These are phyloP conservation scores for Hemithea aestivaria DNA, from an alignment of 2,888 invertebrate genomes.

Conservation along the genomic window DNA sequence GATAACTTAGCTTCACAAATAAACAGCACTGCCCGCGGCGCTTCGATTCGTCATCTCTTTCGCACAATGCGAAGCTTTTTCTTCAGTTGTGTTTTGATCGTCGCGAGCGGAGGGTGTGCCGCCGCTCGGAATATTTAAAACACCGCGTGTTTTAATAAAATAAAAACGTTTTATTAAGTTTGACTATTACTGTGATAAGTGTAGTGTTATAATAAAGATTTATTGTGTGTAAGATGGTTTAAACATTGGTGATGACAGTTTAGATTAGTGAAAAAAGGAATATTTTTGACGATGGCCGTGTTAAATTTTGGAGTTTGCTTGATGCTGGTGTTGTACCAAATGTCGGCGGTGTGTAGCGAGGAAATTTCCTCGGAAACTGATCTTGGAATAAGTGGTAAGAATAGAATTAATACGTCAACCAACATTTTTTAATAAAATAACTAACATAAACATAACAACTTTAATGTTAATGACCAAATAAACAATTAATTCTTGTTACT, in stretches of 20 bases:
- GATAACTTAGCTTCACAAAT: conserved; percentile 18
- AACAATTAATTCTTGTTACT: too few species aligned
- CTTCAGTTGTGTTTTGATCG: conserved; percentile 47
- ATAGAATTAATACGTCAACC: too few species aligned
- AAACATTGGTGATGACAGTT: conserved; percentile 47
- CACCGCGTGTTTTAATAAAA: conserved; percentile 44
- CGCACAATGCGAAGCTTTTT: conserved; percentile 4
- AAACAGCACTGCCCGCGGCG: conserved; percentile 21
- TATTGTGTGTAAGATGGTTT: conserved; percentile 31
- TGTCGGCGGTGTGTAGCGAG: conserved; percentile 54
- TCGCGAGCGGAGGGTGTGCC: conserved; percentile 23
- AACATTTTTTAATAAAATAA: too few species aligned
- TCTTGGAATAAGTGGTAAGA: conserved; percentile 58
- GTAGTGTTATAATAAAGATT: conserved; percentile 43
- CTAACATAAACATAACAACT: too few species aligned
- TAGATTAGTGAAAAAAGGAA: conserved; percentile 52
- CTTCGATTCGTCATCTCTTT: conserved; percentile 34
- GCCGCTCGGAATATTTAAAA: conserved; percentile 25
- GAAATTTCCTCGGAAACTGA: conserved; percentile 64
- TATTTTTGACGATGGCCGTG: conserved; percentile 66
- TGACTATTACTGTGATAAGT: conserved; percentile 14
- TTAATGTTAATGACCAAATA: too few species aligned
- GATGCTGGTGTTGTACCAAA: conserved; percentile 61
- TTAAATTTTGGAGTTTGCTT: conserved; percentile 67
- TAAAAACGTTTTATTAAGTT: conserved; percentile 19